Evolutionary conservation across 2,113 vertebrate species (phyloP).

Genomic region (Protomyctophum bolini): DNA sequence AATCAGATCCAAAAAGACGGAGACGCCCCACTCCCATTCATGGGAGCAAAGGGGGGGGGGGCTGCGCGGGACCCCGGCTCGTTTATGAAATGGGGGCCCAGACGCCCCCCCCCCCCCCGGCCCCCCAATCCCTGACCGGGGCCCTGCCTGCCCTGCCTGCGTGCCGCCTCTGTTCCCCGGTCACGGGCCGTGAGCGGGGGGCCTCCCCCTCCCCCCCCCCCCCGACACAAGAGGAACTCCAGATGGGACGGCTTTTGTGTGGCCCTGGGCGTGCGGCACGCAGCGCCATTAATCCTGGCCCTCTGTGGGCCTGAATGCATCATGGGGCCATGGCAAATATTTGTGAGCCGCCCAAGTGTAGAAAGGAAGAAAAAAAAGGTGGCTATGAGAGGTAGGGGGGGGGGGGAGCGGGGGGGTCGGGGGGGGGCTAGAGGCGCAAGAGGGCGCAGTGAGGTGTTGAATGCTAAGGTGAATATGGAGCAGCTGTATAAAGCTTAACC

Average conservation of each 20-base stretch:
- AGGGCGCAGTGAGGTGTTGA: slow-evolving; percentile 44
- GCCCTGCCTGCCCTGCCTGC: slow-evolving; percentile 36
- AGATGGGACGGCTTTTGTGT: slow-evolving; percentile 71
- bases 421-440: background rate
- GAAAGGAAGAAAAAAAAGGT: slow-evolving; percentile 48
- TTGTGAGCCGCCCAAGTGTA: slow-evolving; percentile 64
- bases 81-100: slow-evolving; percentile 56
- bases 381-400: background rate
- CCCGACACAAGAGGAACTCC: slow-evolving; percentile 49
- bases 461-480: slow-evolving; percentile 57
- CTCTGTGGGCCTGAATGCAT: slow-evolving; percentile 45
- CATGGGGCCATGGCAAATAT: slow-evolving; percentile 67
- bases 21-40: slow-evolving; percentile 59
- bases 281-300: slow-evolving; percentile 67
- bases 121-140: slow-evolving; percentile 17
- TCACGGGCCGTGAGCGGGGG: slow-evolving; percentile 44
- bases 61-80: slow-evolving; percentile 52
- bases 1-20: slow-evolving; percentile 54
- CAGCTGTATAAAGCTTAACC: slow-evolving; percentile 23
- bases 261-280: slow-evolving; percentile 53
- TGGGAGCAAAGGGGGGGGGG: slow-evolving; percentile 16
- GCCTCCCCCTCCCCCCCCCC: slow-evolving; percentile 9
- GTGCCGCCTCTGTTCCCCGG: slow-evolving; percentile 65
- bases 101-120: background rate
- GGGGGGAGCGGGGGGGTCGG: background rate